phyloP scores from a whole-genome alignment of 1,140 invertebrate species.

The Drosophila guanche region DNA sequence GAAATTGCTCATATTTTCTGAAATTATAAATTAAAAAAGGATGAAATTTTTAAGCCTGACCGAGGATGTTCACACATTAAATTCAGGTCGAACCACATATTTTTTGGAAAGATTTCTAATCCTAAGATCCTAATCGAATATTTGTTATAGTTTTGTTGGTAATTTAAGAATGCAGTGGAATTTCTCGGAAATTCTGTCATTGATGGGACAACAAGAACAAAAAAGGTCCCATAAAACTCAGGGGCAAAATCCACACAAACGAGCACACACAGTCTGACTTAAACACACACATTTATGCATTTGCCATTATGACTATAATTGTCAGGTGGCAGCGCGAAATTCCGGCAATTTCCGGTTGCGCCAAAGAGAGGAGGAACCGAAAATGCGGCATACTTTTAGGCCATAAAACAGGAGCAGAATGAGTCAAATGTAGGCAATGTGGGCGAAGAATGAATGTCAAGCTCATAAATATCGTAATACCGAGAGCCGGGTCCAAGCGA shows the following conservation, averaged over 20 bases:
- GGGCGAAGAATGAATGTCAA: conserved; percentile 3
- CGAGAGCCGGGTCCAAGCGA: conserved; percentile 17
- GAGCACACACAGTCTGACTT: not conserved
- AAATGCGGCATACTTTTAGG: conserved; percentile 50
- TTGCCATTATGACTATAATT: conserved; percentile 68
- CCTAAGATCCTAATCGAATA: too few relatives aligned
- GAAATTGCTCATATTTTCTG: too few relatives aligned
- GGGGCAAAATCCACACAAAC: conserved; percentile 28
- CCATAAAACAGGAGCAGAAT: conserved; percentile 50
- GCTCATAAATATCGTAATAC: conserved; percentile 48
- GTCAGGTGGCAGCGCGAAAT: conserved; percentile 70
- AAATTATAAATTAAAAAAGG: too few relatives aligned
- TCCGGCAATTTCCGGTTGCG: conserved; percentile 72
- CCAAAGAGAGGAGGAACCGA: conserved; percentile 35
- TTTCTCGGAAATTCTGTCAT: too few relatives aligned
- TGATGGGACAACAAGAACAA: too few relatives aligned
- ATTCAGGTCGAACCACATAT: too few relatives aligned
- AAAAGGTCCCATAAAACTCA: conserved; percentile 34
- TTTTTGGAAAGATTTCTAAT: too few relatives aligned
- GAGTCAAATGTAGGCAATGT: conserved; percentile 30
- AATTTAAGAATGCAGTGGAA: too few relatives aligned
- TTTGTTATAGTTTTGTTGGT: too few relatives aligned
- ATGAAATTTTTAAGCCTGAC: too few relatives aligned
- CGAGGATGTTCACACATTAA: too few relatives aligned
- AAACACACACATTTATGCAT: conserved; percentile 16